Evolutionary conservation across 1,140 invertebrate species (phyloP), one percentile per base, ranked within the genome.

Genomic region (Aphis craccivora): DNA sequence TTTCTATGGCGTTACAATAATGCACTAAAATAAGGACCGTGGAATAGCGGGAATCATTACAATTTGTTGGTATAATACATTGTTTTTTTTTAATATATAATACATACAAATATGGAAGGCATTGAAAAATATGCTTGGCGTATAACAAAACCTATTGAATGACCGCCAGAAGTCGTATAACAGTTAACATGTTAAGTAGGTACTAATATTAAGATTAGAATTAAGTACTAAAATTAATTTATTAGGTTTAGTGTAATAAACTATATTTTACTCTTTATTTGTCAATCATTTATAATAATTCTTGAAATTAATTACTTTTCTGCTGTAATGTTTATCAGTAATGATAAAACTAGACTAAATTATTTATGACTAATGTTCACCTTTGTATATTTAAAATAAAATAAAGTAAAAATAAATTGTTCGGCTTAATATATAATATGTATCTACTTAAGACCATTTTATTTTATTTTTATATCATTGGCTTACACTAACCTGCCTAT

Each of bases 271-370:
- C 35, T 92, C 55, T 51, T 48, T 51, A 88, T 51, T 22, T 51
- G 20, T 88, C 18, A 88, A 88, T 88, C 35, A 88, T 88, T 88
- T 48, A 51, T 88, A 88, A 48, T 48, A 45, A 87, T 51, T 88
- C 20, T 8, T 45, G 9, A 86, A 40, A 86, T 45, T 86, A 86
- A 86, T 86, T 43, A 30, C 48, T 88, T 22, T 22, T 35, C 14
- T 48, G 45, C 9, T n/a, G 48, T 88, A 22, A 88, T 51, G 45
- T 51, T 88, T 51, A 51, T 48, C 86, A 88, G 45, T 35, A 88
- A 48, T 51, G 45, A 88, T 88, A 88, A 88, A 88, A 88, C 30
- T 88, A 51, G n/a, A 51, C 86, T 18, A 35, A 30, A 88, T 88
- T 60, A 60, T 30, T 30, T 60, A 88, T 43, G 23, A 43, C 25